These are phyloP conservation scores for Ianthella basta DNA, from an alignment of 37 sponge, comb jelly and placozoan species.

Conservation along the genomic window DNA sequence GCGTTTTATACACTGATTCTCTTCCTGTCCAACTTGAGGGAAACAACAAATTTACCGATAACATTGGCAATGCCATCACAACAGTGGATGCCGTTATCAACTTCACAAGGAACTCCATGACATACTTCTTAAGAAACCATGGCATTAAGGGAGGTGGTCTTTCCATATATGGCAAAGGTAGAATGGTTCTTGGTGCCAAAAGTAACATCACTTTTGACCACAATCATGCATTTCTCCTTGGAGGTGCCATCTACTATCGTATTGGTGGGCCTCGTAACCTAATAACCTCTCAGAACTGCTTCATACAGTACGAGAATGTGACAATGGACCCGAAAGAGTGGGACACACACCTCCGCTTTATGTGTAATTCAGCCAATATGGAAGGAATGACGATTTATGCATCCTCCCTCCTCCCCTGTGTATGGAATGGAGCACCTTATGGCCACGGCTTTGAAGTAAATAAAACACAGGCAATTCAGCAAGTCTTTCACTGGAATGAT, in stretches of 20 bases:
- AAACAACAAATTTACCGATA: neutral
- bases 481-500: no score
- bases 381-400: constrained; percentile 4
- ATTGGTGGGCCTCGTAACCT: neutral
- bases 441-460: neutral
- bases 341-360: neutral
- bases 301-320: constrained; percentile 1
- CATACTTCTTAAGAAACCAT: neutral
- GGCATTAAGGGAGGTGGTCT: constrained; percentile 6
- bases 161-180: neutral
- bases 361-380: neutral
- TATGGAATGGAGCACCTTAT: constrained; percentile 13
- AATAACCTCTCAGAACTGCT: neutral
- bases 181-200: neutral
- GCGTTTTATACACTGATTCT: neutral
- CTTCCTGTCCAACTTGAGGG: neutral
- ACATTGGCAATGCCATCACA: neutral
- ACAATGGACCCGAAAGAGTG: neutral
- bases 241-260: neutral
- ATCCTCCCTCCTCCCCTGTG: neutral
- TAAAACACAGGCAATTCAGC: neutral
- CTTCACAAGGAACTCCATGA: neutral
- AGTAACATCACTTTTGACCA: neutral
- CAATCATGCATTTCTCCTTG: neutral
- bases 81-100: neutral